These are phyloP conservation scores for Isoperla grammatica DNA, from an alignment of 2,888 invertebrate species.

Conservation along the genomic window DNA sequence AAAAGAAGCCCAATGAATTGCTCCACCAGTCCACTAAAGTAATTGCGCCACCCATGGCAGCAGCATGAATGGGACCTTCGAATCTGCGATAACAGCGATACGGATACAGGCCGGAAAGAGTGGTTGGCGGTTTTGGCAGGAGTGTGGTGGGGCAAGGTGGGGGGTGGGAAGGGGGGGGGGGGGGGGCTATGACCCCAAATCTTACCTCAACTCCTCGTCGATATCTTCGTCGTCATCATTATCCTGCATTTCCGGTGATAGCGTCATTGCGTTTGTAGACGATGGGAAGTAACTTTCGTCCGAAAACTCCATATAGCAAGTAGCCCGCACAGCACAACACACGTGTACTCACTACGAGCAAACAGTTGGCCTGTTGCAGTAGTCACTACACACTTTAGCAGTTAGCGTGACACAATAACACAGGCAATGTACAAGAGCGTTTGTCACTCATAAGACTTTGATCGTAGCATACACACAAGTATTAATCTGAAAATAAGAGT, in stretches of 20 bases:
- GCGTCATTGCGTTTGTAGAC: constrained; percentile 9
- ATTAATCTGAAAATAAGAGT: too few species aligned
- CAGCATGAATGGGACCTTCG: not conserved
- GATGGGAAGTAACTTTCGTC: constrained; percentile 12
- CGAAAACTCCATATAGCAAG: constrained; percentile 10
- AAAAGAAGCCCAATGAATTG: too few species aligned
- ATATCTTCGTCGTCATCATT: constrained; percentile 13
- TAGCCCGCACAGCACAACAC: not conserved
- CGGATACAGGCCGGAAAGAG: constrained; percentile 19
- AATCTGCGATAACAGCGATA: constrained; percentile 6
- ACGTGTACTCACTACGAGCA: not conserved
- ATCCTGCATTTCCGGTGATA: constrained; percentile 9
- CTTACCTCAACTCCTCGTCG: constrained; percentile 12
- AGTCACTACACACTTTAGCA: too few species aligned
- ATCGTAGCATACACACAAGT: too few species aligned
- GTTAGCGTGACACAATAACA: too few species aligned
- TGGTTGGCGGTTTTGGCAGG: constrained; percentile 21
- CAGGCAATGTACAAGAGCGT: too few species aligned
- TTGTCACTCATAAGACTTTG: too few species aligned
- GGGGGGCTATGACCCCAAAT: constrained; percentile 27
- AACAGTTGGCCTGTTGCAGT: too few species aligned
- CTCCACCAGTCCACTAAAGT: too few species aligned
- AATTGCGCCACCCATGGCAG: too few species aligned
- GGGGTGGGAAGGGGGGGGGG: constrained; percentile 28
- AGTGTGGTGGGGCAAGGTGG: constrained; percentile 16